These are phyloP conservation scores for Muscidifurax raptorellus DNA, from an alignment of 1,140 invertebrate genomes.

Conservation along the genomic window DNA sequence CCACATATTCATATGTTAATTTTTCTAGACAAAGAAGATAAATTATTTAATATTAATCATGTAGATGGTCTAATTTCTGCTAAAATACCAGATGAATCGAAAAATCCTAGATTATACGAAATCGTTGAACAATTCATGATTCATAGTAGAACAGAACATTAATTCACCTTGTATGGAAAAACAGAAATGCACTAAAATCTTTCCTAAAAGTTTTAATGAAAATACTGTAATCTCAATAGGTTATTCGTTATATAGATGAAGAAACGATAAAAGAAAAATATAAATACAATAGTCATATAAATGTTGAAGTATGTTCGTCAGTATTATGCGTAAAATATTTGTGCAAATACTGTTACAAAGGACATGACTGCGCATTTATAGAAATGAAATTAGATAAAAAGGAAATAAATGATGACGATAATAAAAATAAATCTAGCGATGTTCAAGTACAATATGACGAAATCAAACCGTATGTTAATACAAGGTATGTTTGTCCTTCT, in stretches of 20 bases:
- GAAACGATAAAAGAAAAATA: slow-evolving; percentile 7
- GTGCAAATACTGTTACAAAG: slow-evolving; percentile 29
- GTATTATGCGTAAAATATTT: no score
- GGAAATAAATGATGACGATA: no score
- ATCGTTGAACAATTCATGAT: no score
- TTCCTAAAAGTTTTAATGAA: slow-evolving; percentile 40
- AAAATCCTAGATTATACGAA: no score
- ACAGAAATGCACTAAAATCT: slow-evolving; percentile 44
- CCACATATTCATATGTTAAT: no score
- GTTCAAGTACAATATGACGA: slow-evolving; percentile 1
- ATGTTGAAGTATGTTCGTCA: no score
- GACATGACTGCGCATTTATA: slow-evolving; percentile 17
- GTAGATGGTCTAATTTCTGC: slow-evolving; percentile 48
- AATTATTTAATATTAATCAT: slow-evolving; percentile 14
- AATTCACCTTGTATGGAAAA: slow-evolving; percentile 52
- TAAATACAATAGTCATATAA: no score
- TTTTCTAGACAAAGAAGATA: no score
- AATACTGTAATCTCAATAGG: not conserved
- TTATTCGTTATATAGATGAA: slow-evolving; percentile 3
- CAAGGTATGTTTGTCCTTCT: no score
- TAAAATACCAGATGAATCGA: slow-evolving; percentile 50
- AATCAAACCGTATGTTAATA: slow-evolving; percentile 23
- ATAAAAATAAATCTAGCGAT: not conserved
- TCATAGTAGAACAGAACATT: slow-evolving; percentile 40
- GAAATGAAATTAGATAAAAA: no score